Percentiles rank a stretch among this genome's conserved stretches.
phyloP scores from a whole-genome alignment of 2,113 vertebrate genomes.

The Brachypodius melanocephalos region DNA sequence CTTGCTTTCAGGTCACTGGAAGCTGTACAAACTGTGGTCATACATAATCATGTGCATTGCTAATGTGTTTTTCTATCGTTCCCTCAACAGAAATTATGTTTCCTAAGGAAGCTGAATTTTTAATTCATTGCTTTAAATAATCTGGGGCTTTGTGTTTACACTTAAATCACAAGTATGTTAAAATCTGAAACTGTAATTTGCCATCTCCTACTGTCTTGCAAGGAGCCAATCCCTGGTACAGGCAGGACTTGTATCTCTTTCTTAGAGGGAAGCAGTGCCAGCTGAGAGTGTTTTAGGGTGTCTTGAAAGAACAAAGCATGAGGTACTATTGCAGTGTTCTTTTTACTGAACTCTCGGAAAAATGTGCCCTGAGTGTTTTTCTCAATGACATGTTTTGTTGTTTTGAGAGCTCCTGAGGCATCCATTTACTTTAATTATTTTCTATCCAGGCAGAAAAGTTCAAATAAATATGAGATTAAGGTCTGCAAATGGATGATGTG shows the following conservation, averaged over 20 bases:
- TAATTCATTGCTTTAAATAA: not conserved
- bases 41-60: not conserved
- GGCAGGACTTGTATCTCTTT: not conserved
- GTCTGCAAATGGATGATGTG: not conserved
- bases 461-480: not conserved
- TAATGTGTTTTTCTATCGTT: rapidly evolving
- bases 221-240: not conserved
- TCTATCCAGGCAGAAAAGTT: not conserved
- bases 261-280: not conserved
- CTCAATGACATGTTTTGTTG: not conserved
- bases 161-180: not conserved
- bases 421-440: not conserved
- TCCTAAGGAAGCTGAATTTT: not conserved
- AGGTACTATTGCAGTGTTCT: not conserved
- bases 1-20: not conserved
- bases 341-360: not conserved
- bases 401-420: not conserved
- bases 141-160: not conserved
- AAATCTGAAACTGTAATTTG: not conserved
- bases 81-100: not conserved
- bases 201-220: not conserved
- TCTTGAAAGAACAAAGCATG: not conserved
- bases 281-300: not conserved
- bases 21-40: not conserved
- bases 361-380: not conserved